A percentile compares a stretch with the other conserved stretches of the same genome.
phyloP scores from a whole-genome alignment of 1,140 invertebrate genomes.

The Octopus bimaculoides region DNA sequence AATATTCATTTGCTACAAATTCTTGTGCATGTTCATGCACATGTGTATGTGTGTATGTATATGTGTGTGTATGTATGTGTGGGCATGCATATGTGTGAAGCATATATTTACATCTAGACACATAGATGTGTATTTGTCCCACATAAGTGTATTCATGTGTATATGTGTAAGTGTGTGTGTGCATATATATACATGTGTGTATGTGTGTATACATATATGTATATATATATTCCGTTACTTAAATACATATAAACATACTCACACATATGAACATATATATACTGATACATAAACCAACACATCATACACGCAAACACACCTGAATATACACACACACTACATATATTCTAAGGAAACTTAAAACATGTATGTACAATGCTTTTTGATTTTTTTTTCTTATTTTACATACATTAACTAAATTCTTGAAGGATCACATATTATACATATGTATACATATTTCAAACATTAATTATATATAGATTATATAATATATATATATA shows the following conservation, averaged over 20 bases:
- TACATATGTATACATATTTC: too few species aligned
- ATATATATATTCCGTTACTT: background rate
- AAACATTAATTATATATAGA: too few species aligned
- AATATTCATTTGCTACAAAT: slow-evolving; percentile 2
- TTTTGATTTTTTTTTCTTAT: too few species aligned
- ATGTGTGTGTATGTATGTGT: background rate
- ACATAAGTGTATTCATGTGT: background rate
- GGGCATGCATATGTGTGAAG: background rate
- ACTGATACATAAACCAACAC: background rate
- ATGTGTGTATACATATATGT: background rate
- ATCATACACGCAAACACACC: too few species aligned
- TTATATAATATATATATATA: too few species aligned
- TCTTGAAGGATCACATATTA: too few species aligned
- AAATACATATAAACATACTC: background rate
- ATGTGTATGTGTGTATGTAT: background rate
- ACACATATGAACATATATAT: background rate
- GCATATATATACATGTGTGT: background rate
- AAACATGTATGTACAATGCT: too few species aligned
- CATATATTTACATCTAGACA: background rate
- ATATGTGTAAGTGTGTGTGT: background rate
- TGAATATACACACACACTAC: too few species aligned
- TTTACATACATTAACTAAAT: too few species aligned
- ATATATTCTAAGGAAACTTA: too few species aligned
- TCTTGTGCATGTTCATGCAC: background rate
- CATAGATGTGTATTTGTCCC: background rate